Conservation (phyloP, 1,140 invertebrate species). For the Aphaenogaster rudis region DNA sequence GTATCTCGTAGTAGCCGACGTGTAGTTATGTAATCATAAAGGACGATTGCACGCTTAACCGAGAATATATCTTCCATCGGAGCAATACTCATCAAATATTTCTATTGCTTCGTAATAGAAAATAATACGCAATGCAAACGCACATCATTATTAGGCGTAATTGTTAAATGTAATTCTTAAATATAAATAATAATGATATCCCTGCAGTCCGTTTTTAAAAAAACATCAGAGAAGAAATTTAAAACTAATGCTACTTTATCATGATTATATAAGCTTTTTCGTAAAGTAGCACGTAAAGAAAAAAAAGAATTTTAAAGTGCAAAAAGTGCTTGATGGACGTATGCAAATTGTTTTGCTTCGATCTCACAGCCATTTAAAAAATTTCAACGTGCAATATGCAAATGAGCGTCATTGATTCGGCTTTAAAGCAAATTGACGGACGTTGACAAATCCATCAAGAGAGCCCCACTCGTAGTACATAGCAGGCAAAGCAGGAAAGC, state of each 20-base stretch:
- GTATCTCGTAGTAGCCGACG: conserved; percentile 18
- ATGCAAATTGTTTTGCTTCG: conserved; percentile 50
- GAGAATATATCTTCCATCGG: not conserved
- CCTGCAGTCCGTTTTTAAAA: not conserved
- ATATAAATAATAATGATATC: conserved; percentile 4
- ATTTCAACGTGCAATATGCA: conserved; percentile 40
- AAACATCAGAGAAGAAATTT: not conserved
- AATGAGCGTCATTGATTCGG: conserved; percentile 30
- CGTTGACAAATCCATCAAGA: conserved; percentile 63
- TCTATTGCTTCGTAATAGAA: not conserved
- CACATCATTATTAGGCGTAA: not conserved
- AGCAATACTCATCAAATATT: conserved; percentile 4
- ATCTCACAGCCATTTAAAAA: conserved; percentile 22
- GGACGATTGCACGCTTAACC: not conserved
- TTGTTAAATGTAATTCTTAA: not conserved
- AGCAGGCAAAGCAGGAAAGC: conserved; percentile 46
- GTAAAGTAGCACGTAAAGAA: not conserved
- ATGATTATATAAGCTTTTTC: not conserved
- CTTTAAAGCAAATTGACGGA: conserved; percentile 58
- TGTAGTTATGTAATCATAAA: not conserved
- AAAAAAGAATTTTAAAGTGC: not conserved
- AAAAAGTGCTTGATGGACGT: not conserved
- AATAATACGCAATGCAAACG: not conserved
- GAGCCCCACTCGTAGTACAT: conserved; percentile 36
- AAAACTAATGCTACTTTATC: not conserved